phyloP scores from a whole-genome alignment of 92 coral and sea anemone genomes.

The Parazoanthus darwini region DNA sequence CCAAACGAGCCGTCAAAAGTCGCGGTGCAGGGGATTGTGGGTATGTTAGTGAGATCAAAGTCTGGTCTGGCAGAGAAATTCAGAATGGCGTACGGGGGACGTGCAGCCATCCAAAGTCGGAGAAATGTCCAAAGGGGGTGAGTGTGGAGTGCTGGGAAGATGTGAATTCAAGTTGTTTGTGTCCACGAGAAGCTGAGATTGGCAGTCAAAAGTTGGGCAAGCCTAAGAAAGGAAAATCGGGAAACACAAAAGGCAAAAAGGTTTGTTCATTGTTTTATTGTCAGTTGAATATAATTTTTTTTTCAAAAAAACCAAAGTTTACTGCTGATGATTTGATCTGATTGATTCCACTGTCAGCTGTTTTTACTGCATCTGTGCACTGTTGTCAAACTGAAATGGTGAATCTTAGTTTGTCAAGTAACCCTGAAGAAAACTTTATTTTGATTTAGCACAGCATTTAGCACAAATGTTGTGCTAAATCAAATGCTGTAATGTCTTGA shows the following conservation, averaged over 20 bases:
- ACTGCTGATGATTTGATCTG: too few relatives aligned
- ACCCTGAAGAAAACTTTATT: too few relatives aligned
- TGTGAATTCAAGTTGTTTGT: conserved; percentile 22
- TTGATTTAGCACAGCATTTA: too few relatives aligned
- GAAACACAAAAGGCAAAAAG: conserved; percentile 42
- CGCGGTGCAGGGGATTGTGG: conserved; percentile 73
- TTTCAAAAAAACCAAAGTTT: too few relatives aligned
- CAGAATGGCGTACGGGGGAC: conserved; percentile 46
- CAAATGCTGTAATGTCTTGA: too few relatives aligned
- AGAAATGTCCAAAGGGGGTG: conserved; percentile 8
- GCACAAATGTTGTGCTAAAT: too few relatives aligned
- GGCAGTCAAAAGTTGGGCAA: conserved; percentile 26
- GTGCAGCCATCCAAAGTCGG: conserved; percentile 41
- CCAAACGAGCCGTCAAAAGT: conserved; percentile 45
- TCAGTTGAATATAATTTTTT: too few relatives aligned
- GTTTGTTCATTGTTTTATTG: not conserved
- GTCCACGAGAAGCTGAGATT: conserved; percentile 27
- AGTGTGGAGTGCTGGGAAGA: conserved; percentile 15
- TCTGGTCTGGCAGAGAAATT: conserved; percentile 47
- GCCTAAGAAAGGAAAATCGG: conserved; percentile 26
- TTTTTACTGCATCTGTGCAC: too few relatives aligned
- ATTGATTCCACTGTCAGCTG: too few relatives aligned
- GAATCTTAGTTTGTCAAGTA: too few relatives aligned
- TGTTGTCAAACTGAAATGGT: too few relatives aligned
- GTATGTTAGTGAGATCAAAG: conserved; percentile 55